A percentile compares a stretch with the other conserved stretches of the same genome.
Evolutionary conservation across 2,888 invertebrate species (phyloP).

Genomic region (Arenicola marina): DNA sequence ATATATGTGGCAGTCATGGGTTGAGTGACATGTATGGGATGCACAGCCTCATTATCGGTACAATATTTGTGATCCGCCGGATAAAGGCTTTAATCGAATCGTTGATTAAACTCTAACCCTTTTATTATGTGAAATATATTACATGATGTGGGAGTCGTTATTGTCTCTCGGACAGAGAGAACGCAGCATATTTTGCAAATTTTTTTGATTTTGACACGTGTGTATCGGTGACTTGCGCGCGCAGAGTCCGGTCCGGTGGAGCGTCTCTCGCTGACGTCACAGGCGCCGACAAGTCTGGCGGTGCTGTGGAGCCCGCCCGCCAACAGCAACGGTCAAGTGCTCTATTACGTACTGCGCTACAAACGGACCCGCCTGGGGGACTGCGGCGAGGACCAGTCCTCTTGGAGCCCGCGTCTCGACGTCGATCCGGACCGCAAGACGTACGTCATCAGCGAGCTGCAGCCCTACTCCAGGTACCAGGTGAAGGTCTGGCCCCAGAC

Average conservation of each 20-base stretch:
- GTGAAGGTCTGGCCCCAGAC: slow-evolving; percentile 28
- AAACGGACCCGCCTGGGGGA: slow-evolving; percentile 17
- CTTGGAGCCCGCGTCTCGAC: slow-evolving; percentile 21
- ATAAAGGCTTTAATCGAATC: too few relatives aligned
- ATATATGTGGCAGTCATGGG: too few relatives aligned
- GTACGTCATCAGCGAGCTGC: slow-evolving; percentile 41
- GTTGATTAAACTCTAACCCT: too few relatives aligned
- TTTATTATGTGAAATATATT: too few relatives aligned
- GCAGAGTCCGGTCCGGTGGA: slow-evolving; percentile 31
- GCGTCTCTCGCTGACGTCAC: slow-evolving; percentile 8
- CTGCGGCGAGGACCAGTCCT: slow-evolving; percentile 1
- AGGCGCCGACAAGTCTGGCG: slow-evolving; percentile 11
- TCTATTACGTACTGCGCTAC: slow-evolving; percentile 25
- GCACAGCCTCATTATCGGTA: too few relatives aligned
- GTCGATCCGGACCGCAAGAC: slow-evolving; percentile 11
- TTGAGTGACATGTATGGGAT: too few relatives aligned
- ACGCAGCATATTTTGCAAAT: too few relatives aligned
- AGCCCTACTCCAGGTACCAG: slow-evolving; percentile 46
- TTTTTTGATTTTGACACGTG: too few relatives aligned
- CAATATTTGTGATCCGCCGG: too few relatives aligned
- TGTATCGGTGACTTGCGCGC: not conserved
- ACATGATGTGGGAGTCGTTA: too few relatives aligned
- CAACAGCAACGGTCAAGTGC: slow-evolving; percentile 15
- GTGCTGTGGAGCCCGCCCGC: slow-evolving; percentile 25
- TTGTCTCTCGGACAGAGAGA: too few relatives aligned